phyloP scores from a whole-genome alignment of 2,797 vertebrate genomes.

The Taenioides sp. region DNA sequence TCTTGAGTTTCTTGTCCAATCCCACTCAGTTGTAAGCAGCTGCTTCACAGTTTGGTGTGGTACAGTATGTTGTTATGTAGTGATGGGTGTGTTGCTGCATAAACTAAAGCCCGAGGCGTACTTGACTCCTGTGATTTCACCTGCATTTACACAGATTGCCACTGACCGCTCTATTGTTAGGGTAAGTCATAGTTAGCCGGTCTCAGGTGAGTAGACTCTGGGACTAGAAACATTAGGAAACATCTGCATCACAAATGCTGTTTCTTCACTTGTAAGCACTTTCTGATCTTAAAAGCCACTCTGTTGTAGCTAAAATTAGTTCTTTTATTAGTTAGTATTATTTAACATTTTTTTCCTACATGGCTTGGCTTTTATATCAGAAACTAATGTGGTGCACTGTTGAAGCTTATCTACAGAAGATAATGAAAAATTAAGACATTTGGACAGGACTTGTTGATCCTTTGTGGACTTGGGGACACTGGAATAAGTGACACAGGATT shows the following conservation, averaged over 20 bases:
- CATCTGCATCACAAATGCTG: slow-evolving; percentile 69
- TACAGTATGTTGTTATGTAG: slow-evolving; percentile 15
- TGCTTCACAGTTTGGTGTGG: not conserved
- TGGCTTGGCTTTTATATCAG: slow-evolving; percentile 81
- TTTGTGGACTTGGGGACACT: not conserved
- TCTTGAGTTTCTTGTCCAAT: not conserved
- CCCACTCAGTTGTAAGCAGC: not conserved
- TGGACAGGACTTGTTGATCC: slow-evolving; percentile 5
- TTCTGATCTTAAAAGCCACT: slow-evolving; percentile 79
- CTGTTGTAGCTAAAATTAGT: slow-evolving; percentile 44
- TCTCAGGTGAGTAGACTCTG: slow-evolving; percentile 72
- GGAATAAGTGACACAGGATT: no score
- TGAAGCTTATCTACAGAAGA: slow-evolving; percentile 78
- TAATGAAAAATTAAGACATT: slow-evolving; percentile 33
- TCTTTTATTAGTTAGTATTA: no score
- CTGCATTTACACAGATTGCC: slow-evolving; percentile 77
- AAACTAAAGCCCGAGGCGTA: slow-evolving; percentile 47
- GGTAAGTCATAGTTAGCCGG: slow-evolving; percentile 78
- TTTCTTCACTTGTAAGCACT: slow-evolving; percentile 66
- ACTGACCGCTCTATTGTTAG: slow-evolving; percentile 82
- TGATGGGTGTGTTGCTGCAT: slow-evolving; percentile 32
- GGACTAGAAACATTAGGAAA: slow-evolving; percentile 45
- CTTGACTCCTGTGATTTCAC: slow-evolving; percentile 74
- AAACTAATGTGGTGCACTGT: slow-evolving; percentile 56
- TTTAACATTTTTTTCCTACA: slow-evolving; percentile 3